Evolutionary conservation across 1,140 invertebrate species (phyloP).

Genomic region (Halictus rubicundus): DNA sequence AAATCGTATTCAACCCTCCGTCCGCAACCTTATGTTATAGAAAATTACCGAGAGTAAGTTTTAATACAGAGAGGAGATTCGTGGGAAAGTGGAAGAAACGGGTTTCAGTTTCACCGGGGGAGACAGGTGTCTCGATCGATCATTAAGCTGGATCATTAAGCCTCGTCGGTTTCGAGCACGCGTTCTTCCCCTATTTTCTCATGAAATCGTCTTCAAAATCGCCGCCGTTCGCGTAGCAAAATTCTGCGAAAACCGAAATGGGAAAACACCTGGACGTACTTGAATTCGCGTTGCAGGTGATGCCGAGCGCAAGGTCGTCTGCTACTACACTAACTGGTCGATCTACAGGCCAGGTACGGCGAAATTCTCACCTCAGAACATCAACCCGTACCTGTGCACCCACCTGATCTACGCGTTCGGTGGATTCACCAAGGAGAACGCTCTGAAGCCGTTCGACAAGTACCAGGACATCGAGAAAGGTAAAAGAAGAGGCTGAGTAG

Average conservation of each 20-base stretch:
- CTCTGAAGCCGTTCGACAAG: slow-evolving; percentile 94
- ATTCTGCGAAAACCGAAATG: no score
- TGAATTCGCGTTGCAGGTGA: slow-evolving; percentile 70
- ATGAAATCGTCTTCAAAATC: no score
- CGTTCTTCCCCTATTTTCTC: no score
- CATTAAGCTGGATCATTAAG: no score
- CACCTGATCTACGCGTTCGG: slow-evolving; percentile 97
- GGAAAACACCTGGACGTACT: neutral
- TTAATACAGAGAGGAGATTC: no score
- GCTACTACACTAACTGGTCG: slow-evolving; percentile 97
- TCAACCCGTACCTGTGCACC: slow-evolving; percentile 97
- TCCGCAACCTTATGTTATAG: no score
- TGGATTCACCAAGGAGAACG: slow-evolving; percentile 94
- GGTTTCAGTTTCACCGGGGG: slow-evolving; percentile 68
- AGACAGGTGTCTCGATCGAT: no score
- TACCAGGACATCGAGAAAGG: slow-evolving; percentile 98
- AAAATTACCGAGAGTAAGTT: no score
- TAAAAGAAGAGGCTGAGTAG: slow-evolving; percentile 75
- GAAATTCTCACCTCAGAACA: slow-evolving; percentile 96
- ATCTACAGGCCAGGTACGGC: slow-evolving; percentile 93
- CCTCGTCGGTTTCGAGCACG: no score
- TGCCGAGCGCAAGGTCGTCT: slow-evolving; percentile 88
- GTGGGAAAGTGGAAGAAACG: slow-evolving; percentile 68
- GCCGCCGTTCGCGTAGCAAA: no score
- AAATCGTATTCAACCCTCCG: no score